Percentiles rank a stretch among this genome's conserved stretches.
Conservation (phyloP, 2,888 invertebrate species). For the Sesia bembeciformis region DNA sequence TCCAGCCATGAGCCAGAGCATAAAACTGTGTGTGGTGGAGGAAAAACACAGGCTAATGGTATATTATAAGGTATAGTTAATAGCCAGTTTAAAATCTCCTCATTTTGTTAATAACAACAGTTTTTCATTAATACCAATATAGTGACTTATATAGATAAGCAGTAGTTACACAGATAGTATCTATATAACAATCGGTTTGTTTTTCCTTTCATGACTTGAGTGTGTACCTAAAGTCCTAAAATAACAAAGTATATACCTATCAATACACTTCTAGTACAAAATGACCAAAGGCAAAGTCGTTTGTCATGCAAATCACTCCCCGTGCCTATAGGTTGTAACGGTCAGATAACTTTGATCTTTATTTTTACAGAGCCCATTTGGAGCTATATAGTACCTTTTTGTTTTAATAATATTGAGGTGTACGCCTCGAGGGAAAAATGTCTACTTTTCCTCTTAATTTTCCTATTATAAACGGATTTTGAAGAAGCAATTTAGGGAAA, state of each 20-base stretch:
- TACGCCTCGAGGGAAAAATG: not conserved
- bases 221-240: not conserved
- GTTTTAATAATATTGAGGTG: not conserved
- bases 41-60: no score
- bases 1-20: no score
- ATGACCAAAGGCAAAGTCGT: not conserved
- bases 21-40: no score
- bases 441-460: not conserved
- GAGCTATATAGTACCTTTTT: not conserved
- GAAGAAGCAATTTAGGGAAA: not conserved
- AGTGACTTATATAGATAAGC: no score
- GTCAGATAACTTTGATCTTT: not conserved
- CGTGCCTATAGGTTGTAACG: not conserved
- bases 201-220: no score
- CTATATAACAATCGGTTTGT: no score
- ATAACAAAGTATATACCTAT: not conserved
- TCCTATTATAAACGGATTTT: not conserved
- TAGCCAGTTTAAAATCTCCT: no score
- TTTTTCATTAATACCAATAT: no score
- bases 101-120: no score
- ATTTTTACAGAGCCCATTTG: not conserved
- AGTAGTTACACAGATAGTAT: no score
- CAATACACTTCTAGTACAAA: not conserved
- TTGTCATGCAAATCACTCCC: constrained; percentile 16
- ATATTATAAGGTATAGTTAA: no score